A percentile compares a stretch with the other conserved stretches of the same genome.
These are phyloP conservation scores for Saxidomus purpurata DNA, from an alignment of 1,140 invertebrate genomes.

Conservation along the genomic window DNA sequence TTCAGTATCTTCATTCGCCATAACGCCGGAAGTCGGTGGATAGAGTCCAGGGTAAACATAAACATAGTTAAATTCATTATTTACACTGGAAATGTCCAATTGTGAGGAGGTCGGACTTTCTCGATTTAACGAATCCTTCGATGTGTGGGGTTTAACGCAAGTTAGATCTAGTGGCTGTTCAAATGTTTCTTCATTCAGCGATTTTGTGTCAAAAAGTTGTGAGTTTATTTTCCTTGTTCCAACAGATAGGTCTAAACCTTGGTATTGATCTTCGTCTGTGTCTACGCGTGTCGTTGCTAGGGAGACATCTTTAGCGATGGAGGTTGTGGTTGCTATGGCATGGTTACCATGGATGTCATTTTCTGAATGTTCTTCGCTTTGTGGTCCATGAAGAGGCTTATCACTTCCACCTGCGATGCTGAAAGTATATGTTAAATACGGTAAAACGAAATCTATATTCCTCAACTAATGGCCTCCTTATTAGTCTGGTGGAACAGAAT, in stretches of 20 bases:
- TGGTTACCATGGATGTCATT: conserved; percentile 45
- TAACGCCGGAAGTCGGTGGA: neutral
- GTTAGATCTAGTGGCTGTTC: conserved; percentile 55
- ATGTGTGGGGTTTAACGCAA: neutral
- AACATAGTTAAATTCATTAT: conserved; percentile 59
- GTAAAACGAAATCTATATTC: too few relatives aligned
- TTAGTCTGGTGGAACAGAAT: too few relatives aligned
- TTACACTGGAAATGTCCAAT: conserved; percentile 28
- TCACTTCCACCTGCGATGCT: conserved; percentile 27
- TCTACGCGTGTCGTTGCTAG: conserved; percentile 49
- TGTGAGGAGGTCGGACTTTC: conserved; percentile 38
- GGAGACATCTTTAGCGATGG: conserved; percentile 53
- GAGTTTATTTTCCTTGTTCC: conserved; percentile 48
- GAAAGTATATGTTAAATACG: neutral
- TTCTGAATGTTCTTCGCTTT: conserved; percentile 14
- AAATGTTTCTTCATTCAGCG: conserved; percentile 26
- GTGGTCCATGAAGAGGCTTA: neutral
- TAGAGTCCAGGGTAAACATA: conserved; percentile 59
- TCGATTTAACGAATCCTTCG: neutral
- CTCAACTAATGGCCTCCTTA: too few relatives aligned
- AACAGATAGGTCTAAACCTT: conserved; percentile 51
- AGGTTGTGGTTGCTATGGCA: conserved; percentile 20
- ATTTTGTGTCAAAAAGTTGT: conserved; percentile 58
- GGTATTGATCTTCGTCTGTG: conserved; percentile 57
- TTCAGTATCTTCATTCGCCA: conserved; percentile 27